phyloP scores from a whole-genome alignment of 2,888 invertebrate genomes.

The Cheilosia grossa region DNA sequence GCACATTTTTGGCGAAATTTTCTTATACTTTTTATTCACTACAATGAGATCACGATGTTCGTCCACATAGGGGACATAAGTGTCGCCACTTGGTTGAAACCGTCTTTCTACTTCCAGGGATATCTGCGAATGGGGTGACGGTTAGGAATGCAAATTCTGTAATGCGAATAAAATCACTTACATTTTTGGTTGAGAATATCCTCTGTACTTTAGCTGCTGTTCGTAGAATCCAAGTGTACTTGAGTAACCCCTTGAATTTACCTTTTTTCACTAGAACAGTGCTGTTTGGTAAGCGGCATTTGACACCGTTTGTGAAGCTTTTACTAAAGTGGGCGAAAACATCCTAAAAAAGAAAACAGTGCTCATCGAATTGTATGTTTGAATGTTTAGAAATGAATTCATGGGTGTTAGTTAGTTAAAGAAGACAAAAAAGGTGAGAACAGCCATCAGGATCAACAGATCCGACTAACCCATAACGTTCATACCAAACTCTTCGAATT shows the following conservation, averaged over 20 bases:
- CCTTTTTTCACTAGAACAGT: constrained; percentile 86
- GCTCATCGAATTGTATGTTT: background rate
- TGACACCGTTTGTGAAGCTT: constrained; percentile 87
- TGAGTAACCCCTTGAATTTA: constrained; percentile 87
- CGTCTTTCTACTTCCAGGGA: constrained; percentile 77
- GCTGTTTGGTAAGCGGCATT: constrained; percentile 87
- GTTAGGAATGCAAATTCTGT: background rate
- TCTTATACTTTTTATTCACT: constrained; percentile 75
- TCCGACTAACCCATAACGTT: no score
- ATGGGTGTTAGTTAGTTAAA: no score
- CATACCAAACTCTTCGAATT: no score
- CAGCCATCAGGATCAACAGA: no score
- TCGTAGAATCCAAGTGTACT: constrained; percentile 89
- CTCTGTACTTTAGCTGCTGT: constrained; percentile 88
- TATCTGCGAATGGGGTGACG: constrained; percentile 57
- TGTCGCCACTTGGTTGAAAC: constrained; percentile 77
- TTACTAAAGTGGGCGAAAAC: constrained; percentile 90
- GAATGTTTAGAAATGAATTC: no score
- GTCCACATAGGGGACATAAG: constrained; percentile 77
- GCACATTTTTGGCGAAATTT: constrained; percentile 78
- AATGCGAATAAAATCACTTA: constrained; percentile 57
- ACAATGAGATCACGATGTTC: constrained; percentile 59
- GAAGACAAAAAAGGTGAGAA: no score
- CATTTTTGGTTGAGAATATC: constrained; percentile 86
- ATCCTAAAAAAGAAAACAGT: constrained; percentile 80